Evolutionary conservation across 2,113 vertebrate genomes (phyloP).

Genomic region (Azemiops feae): DNA sequence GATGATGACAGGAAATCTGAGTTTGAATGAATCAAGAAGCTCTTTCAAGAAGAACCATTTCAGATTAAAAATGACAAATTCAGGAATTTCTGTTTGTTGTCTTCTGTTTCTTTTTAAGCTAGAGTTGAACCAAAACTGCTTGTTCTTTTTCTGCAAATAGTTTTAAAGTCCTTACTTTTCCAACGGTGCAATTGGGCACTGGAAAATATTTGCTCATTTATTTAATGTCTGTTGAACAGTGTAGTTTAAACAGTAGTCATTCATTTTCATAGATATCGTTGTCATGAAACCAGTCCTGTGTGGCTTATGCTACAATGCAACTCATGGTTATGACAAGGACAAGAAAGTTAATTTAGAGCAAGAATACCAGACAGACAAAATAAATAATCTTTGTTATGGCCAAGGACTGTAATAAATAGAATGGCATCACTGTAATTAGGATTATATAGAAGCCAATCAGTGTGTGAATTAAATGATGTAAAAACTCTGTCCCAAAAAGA

Average conservation of each 20-base stretch:
- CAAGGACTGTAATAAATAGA: background rate
- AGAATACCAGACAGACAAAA: background rate
- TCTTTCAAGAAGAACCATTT: background rate
- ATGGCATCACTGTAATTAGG: background rate
- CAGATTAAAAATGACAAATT: background rate
- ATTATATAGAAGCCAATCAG: background rate
- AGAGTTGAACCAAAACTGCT: background rate
- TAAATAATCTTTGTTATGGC: background rate
- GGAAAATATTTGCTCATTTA: background rate
- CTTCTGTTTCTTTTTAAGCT: background rate
- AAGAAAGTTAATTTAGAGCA: background rate
- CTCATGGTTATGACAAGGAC: background rate
- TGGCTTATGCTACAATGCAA: background rate
- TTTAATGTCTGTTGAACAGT: background rate
- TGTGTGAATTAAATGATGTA: background rate
- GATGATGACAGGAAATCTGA: constrained; percentile 57
- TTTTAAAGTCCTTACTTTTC: background rate
- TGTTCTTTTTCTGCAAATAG: constrained; percentile 12
- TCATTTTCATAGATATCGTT: no score
- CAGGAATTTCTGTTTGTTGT: background rate
- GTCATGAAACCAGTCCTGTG: background rate
- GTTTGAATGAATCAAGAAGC: background rate
- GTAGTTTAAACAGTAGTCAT: background rate
- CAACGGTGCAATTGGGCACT: background rate
- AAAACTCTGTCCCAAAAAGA: background rate